Percentiles rank a stretch among this genome's conserved stretches.
These are phyloP conservation scores for Chironomus tepperi DNA, from an alignment of 1,140 invertebrate species.

Conservation along the genomic window DNA sequence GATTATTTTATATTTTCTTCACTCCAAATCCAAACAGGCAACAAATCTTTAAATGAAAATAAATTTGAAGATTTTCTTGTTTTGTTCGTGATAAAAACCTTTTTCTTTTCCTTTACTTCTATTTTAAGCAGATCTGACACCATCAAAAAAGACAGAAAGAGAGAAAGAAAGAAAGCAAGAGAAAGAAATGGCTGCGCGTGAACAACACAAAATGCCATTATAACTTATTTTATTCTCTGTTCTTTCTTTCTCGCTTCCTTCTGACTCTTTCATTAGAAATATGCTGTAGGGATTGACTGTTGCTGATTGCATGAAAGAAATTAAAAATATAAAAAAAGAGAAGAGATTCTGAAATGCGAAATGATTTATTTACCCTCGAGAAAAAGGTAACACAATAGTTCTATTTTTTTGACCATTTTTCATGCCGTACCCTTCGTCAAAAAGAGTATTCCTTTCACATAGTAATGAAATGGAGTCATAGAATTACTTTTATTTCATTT, in stretches of 20 bases:
- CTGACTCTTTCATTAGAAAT: not conserved
- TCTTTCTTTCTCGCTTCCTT: not conserved
- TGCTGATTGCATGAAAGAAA: not conserved
- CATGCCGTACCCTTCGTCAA: not conserved
- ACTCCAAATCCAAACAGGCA: no score
- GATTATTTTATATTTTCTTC: no score
- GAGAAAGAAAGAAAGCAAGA: not conserved
- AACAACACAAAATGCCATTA: conserved; percentile 17
- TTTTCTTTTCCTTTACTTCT: conserved; percentile 1
- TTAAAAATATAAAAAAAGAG: not conserved
- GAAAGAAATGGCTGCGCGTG: conserved; percentile 3
- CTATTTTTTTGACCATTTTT: not conserved
- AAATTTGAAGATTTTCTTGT: conserved; percentile 15
- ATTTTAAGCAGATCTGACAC: not conserved
- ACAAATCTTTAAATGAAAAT: not conserved
- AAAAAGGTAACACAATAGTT: not conserved
- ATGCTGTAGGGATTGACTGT: not conserved
- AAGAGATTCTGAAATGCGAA: not conserved
- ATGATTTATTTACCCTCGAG: not conserved
- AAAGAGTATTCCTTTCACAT: no score
- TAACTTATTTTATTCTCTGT: not conserved
- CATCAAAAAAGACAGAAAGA: not conserved
- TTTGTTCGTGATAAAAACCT: not conserved
- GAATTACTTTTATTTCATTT: conserved; percentile 11
- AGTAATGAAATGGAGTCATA: not conserved